phyloP scores from a whole-genome alignment of 1,140 invertebrate species.

The Palaemon carinicauda region DNA sequence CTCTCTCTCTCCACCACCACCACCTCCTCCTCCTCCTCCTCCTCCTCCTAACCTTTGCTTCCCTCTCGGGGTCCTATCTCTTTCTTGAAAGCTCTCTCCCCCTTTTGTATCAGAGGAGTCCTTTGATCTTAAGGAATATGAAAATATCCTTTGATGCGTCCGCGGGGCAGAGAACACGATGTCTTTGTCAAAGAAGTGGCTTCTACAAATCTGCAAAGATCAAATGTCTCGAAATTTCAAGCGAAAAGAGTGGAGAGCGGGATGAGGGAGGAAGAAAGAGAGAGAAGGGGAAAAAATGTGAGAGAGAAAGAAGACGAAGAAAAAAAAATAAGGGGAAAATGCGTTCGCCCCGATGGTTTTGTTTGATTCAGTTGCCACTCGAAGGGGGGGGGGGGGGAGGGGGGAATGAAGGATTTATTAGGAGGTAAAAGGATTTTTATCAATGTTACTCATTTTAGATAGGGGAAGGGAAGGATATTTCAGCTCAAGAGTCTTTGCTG shows the following conservation, averaged over 20 bases:
- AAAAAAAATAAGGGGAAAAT: background rate
- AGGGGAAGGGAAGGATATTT: no score
- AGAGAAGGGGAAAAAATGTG: background rate
- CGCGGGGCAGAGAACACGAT: background rate
- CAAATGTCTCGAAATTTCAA: background rate
- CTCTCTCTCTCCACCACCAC: no score
- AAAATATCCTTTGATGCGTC: slow-evolving; percentile 32
- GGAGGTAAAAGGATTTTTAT: no score
- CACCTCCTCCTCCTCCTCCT: no score
- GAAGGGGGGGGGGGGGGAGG: no score
- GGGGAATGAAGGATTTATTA: no score
- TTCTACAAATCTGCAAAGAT: slow-evolving; percentile 16
- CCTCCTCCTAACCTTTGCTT: no score
- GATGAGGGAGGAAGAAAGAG: background rate
- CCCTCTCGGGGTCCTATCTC: no score
- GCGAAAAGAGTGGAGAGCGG: background rate
- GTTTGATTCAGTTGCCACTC: no score
- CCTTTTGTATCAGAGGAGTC: slow-evolving; percentile 15
- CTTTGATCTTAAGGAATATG: slow-evolving; percentile 29
- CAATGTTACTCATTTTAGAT: no score
- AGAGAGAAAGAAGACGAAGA: background rate
- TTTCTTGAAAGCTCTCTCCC: slow-evolving; percentile 9
- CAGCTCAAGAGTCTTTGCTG: no score
- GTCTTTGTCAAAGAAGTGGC: slow-evolving; percentile 21
- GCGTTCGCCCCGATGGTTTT: no score